Percentiles rank a stretch among this genome's conserved stretches.
These are phyloP conservation scores for Sisyra nigra DNA, from an alignment of 2,888 invertebrate genomes.

Conservation along the genomic window DNA sequence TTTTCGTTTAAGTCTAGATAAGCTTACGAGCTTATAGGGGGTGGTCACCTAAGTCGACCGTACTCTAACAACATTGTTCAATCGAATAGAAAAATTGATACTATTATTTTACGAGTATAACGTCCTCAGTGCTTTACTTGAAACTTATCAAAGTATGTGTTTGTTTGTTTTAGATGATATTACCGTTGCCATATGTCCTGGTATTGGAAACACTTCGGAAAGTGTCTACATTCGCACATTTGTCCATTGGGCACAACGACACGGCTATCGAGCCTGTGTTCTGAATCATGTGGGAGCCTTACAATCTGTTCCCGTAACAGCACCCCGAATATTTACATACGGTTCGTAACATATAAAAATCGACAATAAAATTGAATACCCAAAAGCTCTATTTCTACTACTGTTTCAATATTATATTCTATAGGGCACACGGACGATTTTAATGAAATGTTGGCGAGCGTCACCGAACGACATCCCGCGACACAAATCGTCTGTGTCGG, in stretches of 20 bases:
- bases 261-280: constrained; percentile 83
- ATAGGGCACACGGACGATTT: constrained; percentile 82
- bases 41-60: no score
- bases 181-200: constrained; percentile 77
- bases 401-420: constrained; percentile 1
- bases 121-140: no score
- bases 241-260: constrained; percentile 80
- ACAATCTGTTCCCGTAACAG: constrained; percentile 68
- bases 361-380: neutral
- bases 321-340: constrained; percentile 80
- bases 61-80: no score
- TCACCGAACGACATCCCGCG: constrained; percentile 54
- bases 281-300: constrained; percentile 89
- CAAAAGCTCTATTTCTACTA: neutral
- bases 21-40: no score
- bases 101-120: no score
- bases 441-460: constrained; percentile 62
- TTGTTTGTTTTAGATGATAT: constrained; percentile 51
- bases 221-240: constrained; percentile 87
- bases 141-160: neutral
- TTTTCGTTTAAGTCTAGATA: no score
- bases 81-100: no score
- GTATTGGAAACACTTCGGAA: constrained; percentile 89
- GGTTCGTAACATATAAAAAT: constrained; percentile 38
- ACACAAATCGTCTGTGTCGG: constrained; percentile 74